Percentiles rank a stretch among this genome's conserved stretches.
Evolutionary conservation across 2,888 invertebrate species (phyloP).

Genomic region (Taphrorychus bicolor): DNA sequence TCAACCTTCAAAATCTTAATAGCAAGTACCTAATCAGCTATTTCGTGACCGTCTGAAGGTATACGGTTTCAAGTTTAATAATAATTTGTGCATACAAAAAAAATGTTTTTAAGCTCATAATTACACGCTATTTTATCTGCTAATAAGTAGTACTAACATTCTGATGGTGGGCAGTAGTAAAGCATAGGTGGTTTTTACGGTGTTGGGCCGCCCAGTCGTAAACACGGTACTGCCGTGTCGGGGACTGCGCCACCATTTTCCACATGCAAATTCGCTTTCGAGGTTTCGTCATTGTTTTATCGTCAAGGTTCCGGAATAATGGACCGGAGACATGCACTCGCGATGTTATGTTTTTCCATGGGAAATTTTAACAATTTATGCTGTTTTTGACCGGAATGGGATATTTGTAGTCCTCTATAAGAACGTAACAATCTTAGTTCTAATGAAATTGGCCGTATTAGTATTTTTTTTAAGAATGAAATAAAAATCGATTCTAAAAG

Average conservation of each 20-base stretch:
- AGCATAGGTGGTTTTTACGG: slow-evolving; percentile 23
- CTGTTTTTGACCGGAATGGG: too few relatives aligned
- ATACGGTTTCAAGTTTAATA: neutral
- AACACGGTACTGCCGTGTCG: slow-evolving; percentile 17
- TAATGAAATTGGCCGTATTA: too few relatives aligned
- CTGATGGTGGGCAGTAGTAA: slow-evolving; percentile 26
- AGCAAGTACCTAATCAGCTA: too few relatives aligned
- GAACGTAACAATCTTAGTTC: too few relatives aligned
- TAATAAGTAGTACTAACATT: slow-evolving; percentile 17
- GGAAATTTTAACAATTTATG: slow-evolving; percentile 25
- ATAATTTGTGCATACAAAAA: neutral
- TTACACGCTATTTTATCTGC: slow-evolving; percentile 7
- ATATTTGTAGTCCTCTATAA: too few relatives aligned
- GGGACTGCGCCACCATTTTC: slow-evolving; percentile 3
- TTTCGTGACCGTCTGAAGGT: neutral
- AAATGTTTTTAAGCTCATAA: neutral
- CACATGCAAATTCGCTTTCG: slow-evolving; percentile 38
- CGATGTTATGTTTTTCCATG: slow-evolving; percentile 13
- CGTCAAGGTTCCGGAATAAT: slow-evolving; percentile 39
- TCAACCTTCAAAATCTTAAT: neutral
- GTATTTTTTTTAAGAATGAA: too few relatives aligned
- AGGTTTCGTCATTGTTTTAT: slow-evolving; percentile 39
- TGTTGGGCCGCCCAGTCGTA: slow-evolving; percentile 19
- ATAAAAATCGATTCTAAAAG: too few relatives aligned
- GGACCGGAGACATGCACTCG: slow-evolving; percentile 39